Base-by-base conservation (phyloP, 2,113 vertebrate species). In the Glareola pratincola region DNA sequence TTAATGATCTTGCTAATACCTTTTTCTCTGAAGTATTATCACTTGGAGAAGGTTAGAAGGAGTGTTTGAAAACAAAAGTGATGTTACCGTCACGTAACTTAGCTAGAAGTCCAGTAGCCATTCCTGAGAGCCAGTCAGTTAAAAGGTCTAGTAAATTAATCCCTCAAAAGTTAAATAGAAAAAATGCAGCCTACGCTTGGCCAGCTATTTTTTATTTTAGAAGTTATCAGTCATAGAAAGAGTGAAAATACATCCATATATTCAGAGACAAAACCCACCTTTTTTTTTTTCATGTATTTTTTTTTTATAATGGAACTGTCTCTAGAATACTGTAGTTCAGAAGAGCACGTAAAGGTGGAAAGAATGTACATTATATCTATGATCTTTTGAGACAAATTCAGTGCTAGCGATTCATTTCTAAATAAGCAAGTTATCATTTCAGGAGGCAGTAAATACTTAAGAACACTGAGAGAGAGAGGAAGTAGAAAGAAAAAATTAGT, bases 351-450 rank as follows among this genome's bases (percentile, higher is more conserved):
- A 47, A 86, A 80, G 24, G 22, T 74, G 23, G 53, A 79, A 93
- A 92, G 85, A 82, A 71, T 83, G 16, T 59, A 22, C 3, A 3
- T 96, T 88, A 41, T 36, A 85, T 34, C 27, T 68, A 12, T 16
- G 53, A 77, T 67, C 87, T 95, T 92, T 73, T 88, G 94, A 95
- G 95, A 94, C 62, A 95, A 88, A 94, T 94, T 95, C 47, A 67
- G 16, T 54, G 67, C 26, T 92, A 96, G 94, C 3, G 71, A 92
- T 78, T 96, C 36, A 81, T 94, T 94, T 92, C 80, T 94, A 96
- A 96, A 91, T 56, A 96, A 97, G 92, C 64, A 84, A 75, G 73
- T 81, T 92, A 86, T 89, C 80, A 68, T 51, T 60, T 34, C 5
- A 4, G 76, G 85, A 88, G 37, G 43, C 45, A 83, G 41, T 69